Percentiles rank a stretch among this genome's conserved stretches.
phyloP scores from a whole-genome alignment of 2,888 invertebrate genomes.

The Eutolmus rufibarbis region DNA sequence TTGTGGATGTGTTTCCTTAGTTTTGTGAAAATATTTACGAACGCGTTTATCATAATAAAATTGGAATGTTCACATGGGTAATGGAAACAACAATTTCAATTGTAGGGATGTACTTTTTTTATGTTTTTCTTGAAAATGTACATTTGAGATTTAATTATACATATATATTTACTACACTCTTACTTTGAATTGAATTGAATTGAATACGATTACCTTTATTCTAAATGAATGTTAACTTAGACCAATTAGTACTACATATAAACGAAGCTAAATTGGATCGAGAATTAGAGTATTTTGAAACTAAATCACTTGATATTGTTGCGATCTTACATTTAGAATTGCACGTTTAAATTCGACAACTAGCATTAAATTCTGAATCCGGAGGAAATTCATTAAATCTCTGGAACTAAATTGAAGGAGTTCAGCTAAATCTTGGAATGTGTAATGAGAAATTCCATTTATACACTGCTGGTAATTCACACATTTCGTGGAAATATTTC shows the following conservation, averaged over 20 bases:
- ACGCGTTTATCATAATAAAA: background rate
- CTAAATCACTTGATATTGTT: background rate
- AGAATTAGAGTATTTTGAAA: background rate
- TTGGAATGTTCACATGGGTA: background rate
- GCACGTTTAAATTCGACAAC: background rate
- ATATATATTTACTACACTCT: too few relatives aligned
- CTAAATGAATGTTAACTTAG: too few relatives aligned
- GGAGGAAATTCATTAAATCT: background rate
- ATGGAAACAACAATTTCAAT: background rate
- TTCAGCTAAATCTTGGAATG: background rate
- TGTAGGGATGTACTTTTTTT: too few relatives aligned
- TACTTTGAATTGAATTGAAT: too few relatives aligned
- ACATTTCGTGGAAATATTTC: background rate
- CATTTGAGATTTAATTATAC: too few relatives aligned
- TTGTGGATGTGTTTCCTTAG: background rate
- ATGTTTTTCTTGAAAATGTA: too few relatives aligned
- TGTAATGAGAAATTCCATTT: background rate
- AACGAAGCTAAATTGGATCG: background rate
- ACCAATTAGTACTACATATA: too few relatives aligned
- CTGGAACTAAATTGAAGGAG: background rate
- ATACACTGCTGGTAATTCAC: background rate
- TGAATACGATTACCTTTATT: too few relatives aligned
- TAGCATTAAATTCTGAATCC: background rate
- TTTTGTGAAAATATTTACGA: background rate
- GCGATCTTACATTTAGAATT: background rate